These are phyloP conservation scores for Momotus momota DNA, from an alignment of 2,797 vertebrate species.

Conservation along the genomic window DNA sequence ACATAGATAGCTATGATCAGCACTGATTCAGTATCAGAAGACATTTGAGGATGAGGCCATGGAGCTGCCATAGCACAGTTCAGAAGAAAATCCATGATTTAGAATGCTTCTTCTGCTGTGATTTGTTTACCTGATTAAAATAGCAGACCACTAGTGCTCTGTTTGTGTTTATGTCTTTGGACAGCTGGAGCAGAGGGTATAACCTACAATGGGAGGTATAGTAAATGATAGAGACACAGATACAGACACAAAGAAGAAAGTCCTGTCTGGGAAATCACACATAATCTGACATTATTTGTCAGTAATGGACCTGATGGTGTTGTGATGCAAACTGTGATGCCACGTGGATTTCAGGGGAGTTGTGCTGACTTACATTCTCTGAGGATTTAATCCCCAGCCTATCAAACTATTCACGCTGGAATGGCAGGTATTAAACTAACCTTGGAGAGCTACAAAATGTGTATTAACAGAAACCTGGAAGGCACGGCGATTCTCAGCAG, in stretches of 20 bases:
- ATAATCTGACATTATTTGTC: slow-evolving; percentile 11
- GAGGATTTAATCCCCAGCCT: slow-evolving; percentile 40
- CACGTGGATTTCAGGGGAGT: not conserved
- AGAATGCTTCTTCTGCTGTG: not conserved
- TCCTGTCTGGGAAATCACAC: not conserved
- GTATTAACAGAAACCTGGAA: slow-evolving; percentile 1
- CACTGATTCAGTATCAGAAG: not conserved
- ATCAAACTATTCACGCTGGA: not conserved
- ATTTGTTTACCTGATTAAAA: not conserved
- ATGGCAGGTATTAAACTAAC: slow-evolving; percentile 1
- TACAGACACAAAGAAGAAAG: not conserved
- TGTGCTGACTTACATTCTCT: not conserved
- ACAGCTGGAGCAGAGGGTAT: not conserved
- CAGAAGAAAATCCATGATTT: not conserved
- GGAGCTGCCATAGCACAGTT: not conserved
- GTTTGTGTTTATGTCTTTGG: fast-evolving
- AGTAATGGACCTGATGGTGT: not conserved
- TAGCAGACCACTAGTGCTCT: not conserved
- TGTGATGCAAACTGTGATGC: slow-evolving; percentile 19
- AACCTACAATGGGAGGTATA: not conserved
- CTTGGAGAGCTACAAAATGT: not conserved
- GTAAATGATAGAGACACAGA: not conserved
- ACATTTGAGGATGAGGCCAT: not conserved
- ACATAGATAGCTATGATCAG: not conserved
- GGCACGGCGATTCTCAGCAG: not conserved